phyloP scores from a whole-genome alignment of 2,113 vertebrate species.

The Ageneiosus marmoratus region DNA sequence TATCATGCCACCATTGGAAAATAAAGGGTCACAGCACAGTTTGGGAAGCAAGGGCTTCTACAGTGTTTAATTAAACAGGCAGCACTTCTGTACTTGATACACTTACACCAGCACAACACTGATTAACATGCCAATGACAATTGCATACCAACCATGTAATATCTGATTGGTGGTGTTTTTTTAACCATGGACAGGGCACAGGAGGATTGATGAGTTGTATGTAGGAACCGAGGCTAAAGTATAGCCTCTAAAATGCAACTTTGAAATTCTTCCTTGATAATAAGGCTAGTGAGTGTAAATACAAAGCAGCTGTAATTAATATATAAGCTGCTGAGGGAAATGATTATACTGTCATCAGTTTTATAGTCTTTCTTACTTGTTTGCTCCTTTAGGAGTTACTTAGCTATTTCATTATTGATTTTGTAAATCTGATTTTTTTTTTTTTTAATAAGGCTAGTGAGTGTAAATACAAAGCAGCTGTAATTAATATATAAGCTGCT shows the following conservation, averaged over 20 bases:
- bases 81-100: not conserved
- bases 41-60: not conserved
- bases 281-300: not conserved
- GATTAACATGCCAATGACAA: not conserved
- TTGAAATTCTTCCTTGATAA: not conserved
- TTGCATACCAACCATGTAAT: not conserved
- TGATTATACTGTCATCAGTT: not conserved
- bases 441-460: not conserved
- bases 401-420: not conserved
- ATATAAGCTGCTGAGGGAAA: not conserved
- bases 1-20: not conserved
- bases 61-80: not conserved
- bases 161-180: constrained; percentile 3
- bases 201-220: not conserved
- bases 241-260: not conserved
- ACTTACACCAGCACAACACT: not conserved
- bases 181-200: not conserved
- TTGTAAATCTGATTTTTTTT: not conserved
- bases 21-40: not conserved
- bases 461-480: not conserved
- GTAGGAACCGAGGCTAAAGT: not conserved
- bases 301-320: not conserved
- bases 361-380: not conserved
- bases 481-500: not conserved
- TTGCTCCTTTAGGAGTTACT: not conserved